A percentile compares a stretch with the other conserved stretches of the same genome.
Evolutionary conservation across 2,797 vertebrate species (phyloP).

Genomic region (Diglossa cyanea): DNA sequence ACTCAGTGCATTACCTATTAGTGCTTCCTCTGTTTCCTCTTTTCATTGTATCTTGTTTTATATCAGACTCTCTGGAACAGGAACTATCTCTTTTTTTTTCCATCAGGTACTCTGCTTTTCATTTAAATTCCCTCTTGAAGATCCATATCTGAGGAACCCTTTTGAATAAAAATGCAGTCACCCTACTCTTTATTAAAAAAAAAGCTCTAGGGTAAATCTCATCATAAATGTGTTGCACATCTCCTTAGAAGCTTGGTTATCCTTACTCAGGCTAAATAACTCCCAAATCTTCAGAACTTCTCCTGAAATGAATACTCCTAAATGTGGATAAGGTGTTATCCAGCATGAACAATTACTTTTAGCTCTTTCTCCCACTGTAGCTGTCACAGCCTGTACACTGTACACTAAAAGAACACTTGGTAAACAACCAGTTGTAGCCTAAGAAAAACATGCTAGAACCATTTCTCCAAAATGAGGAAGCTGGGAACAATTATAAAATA

Average conservation of each 20-base stretch:
- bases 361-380: not conserved
- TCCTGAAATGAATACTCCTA: not conserved
- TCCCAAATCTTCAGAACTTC: not conserved
- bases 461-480: not conserved
- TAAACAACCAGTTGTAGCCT: not conserved
- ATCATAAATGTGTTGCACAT: not conserved
- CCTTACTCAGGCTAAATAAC: not conserved
- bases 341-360: not conserved
- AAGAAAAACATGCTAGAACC: not conserved
- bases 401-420: not conserved
- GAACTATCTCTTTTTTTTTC: not conserved
- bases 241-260: not conserved
- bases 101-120: not conserved
- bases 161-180: not conserved
- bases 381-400: not conserved
- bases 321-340: not conserved
- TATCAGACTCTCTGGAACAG: not conserved
- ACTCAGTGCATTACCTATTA: not conserved
- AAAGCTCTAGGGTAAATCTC: not conserved
- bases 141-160: not conserved
- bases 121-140: conserved; percentile 3
- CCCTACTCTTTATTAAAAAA: not conserved
- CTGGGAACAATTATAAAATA: not conserved
- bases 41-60: not conserved
- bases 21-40: not conserved